Base-by-base conservation (phyloP, 2,888 invertebrate genomes). In the Coremacera marginata region DNA sequence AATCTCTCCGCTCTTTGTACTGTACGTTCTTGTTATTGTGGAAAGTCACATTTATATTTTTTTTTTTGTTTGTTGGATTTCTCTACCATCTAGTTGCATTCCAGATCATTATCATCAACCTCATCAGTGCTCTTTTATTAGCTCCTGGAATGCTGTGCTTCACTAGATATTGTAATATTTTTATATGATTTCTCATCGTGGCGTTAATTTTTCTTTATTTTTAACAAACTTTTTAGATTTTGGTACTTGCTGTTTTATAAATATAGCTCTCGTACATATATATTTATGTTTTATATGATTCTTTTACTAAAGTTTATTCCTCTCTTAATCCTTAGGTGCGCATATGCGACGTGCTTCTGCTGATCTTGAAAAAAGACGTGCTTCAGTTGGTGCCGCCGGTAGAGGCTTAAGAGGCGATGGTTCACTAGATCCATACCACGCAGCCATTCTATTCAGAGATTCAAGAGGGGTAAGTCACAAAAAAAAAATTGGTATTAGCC, bases 381-480 rank as follows among this genome's bases (percentile, higher is more conserved):
- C 95, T 78, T 96, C 96, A 4, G 91, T 96, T 79, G 95, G 95
- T 78, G 90, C 92, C 75, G 90, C 92, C 73, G 89, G 89, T 80
- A 86, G 90, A 78, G 90, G 89, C 73, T 84, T 88, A 81, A 85
- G 90, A 81, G 86, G 88, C 51, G 96, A 96, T 88, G 95, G 95
- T 73, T 94, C 92, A 83, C 89, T 96, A 81, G 96, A 97, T 90
- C 96, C 96, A 22, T 93, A 95, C 84, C 96, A 96, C 90, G 96
- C 96, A 72, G 96, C 97, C 84, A 96, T 97, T 84, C 91, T 97
- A 80, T 97, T 97, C 90, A 92, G 96, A 84, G 96, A 97, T 90
- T 95, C 96, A n/a, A 91, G 96, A 91, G 96, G 96, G 92, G 96
- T 96, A 89, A 94, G 95, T 92, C 27, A 31, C 5, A 31, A 31